Evolutionary conservation across 2,888 invertebrate species (phyloP).

Genomic region (Lasioglossum malachurum): DNA sequence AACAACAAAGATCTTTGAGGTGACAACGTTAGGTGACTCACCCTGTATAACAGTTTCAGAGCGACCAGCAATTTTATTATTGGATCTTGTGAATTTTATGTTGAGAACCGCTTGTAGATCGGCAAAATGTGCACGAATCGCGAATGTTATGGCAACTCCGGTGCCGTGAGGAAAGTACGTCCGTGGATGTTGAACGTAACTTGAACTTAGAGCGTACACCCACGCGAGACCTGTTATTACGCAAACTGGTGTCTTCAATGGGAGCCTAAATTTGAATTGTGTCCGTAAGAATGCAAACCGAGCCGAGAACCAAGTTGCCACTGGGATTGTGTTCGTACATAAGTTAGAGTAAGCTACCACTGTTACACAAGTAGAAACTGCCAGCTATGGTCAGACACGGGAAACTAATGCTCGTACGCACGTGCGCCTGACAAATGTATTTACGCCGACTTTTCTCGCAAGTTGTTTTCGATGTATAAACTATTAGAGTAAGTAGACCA

Average conservation of each 20-base stretch:
- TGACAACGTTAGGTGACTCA: too few relatives aligned
- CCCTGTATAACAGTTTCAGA: too few relatives aligned
- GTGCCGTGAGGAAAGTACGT: not conserved
- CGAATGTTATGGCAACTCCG: not conserved
- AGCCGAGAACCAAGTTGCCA: not conserved
- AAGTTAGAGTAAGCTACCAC: slow-evolving; percentile 3
- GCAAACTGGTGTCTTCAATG: slow-evolving; percentile 7
- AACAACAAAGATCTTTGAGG: too few relatives aligned
- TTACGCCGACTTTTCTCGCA: not conserved
- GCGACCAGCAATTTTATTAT: not conserved
- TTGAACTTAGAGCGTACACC: slow-evolving; percentile 5
- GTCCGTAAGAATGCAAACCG: slow-evolving; percentile 9
- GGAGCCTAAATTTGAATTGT: slow-evolving; percentile 11
- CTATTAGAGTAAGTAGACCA: not conserved
- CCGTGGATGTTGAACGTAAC: not conserved
- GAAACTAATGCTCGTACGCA: not conserved
- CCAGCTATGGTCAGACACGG: not conserved
- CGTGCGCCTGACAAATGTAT: not conserved
- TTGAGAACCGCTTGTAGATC: not conserved
- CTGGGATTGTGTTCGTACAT: not conserved
- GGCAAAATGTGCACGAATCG: not conserved
- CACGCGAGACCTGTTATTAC: slow-evolving; percentile 7
- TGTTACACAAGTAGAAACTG: slow-evolving; percentile 11
- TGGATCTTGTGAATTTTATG: not conserved
- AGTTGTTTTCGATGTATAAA: not conserved